Percentiles rank a stretch among this genome's conserved stretches.
Conservation (phyloP, 2,888 invertebrate species). For the Morpho deidamia region DNA sequence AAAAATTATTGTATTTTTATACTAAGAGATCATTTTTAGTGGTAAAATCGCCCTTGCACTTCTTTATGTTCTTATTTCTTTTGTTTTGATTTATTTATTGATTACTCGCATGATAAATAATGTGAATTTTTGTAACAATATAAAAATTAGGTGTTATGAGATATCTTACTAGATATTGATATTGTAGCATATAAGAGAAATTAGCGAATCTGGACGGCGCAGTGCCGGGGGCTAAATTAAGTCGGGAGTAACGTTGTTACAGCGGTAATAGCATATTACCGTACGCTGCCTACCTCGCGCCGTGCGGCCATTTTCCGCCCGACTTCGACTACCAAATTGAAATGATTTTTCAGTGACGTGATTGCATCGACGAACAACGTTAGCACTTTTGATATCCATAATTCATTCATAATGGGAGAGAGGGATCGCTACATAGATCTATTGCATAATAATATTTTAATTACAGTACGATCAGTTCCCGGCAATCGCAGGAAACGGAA, state of each 20-base stretch:
- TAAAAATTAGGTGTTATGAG: not conserved
- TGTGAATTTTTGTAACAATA: not conserved
- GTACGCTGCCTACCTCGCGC: slow-evolving; percentile 36
- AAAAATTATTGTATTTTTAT: too few relatives aligned
- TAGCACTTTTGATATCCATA: slow-evolving; percentile 44
- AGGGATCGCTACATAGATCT: not conserved
- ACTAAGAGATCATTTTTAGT: too few relatives aligned
- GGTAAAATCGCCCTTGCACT: too few relatives aligned
- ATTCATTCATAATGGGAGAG: slow-evolving; percentile 29
- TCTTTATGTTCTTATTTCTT: too few relatives aligned
- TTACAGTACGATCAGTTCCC: too few relatives aligned
- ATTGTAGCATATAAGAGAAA: slow-evolving; percentile 42
- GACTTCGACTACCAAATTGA: slow-evolving; percentile 56
- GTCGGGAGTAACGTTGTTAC: slow-evolving; percentile 72
- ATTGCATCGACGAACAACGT: slow-evolving; percentile 55
- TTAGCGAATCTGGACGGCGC: slow-evolving; percentile 50
- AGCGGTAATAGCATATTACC: slow-evolving; percentile 66
- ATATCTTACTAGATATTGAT: slow-evolving; percentile 20
- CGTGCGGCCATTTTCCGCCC: slow-evolving; percentile 54
- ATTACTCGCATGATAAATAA: not conserved
- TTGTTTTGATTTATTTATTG: too few relatives aligned
- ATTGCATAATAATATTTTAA: not conserved
- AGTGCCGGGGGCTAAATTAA: slow-evolving; percentile 64
- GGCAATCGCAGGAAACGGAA: too few relatives aligned
- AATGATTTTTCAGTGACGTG: slow-evolving; percentile 64